These are phyloP conservation scores for Rhodeus uyekii DNA, from an alignment of 2,797 vertebrate species.

Conservation along the genomic window DNA sequence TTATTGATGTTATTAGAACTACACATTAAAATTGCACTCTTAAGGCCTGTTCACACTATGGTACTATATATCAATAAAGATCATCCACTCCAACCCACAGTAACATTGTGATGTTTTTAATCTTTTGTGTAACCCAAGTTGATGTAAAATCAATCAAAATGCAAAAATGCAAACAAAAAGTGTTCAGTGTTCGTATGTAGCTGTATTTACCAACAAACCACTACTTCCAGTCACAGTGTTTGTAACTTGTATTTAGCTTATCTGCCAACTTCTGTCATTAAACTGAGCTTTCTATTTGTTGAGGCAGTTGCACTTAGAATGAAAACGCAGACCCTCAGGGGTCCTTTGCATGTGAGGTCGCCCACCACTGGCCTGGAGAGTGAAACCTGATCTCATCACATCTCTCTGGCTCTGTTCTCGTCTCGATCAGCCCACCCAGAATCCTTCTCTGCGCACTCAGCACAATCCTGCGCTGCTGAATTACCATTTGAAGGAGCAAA, in stretches of 20 bases:
- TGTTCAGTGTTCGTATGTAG: background rate
- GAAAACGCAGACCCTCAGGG: constrained; percentile 21
- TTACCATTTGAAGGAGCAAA: constrained; percentile 68
- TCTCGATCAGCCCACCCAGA: constrained; percentile 64
- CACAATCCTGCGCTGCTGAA: constrained; percentile 72
- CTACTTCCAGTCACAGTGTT: background rate
- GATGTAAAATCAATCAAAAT: background rate
- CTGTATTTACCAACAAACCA: background rate
- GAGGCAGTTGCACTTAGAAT: constrained; percentile 28
- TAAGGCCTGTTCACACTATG: background rate
- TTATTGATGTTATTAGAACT: background rate
- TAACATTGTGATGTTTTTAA: too few relatives aligned
- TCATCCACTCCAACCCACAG: too few relatives aligned
- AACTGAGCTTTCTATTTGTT: background rate
- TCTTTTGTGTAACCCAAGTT: too few relatives aligned
- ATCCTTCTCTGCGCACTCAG: constrained; percentile 73
- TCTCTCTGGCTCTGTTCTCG: constrained; percentile 41
- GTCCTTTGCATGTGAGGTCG: constrained; percentile 26
- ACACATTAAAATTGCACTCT: background rate
- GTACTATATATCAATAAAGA: background rate
- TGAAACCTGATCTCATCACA: constrained; percentile 42
- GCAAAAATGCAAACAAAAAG: background rate
- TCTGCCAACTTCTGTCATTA: background rate
- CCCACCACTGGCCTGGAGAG: constrained; percentile 30
- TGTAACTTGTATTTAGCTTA: background rate